These are phyloP conservation scores for Sycobia sp. DNA, from an alignment of 1,140 invertebrate species.

Conservation along the genomic window DNA sequence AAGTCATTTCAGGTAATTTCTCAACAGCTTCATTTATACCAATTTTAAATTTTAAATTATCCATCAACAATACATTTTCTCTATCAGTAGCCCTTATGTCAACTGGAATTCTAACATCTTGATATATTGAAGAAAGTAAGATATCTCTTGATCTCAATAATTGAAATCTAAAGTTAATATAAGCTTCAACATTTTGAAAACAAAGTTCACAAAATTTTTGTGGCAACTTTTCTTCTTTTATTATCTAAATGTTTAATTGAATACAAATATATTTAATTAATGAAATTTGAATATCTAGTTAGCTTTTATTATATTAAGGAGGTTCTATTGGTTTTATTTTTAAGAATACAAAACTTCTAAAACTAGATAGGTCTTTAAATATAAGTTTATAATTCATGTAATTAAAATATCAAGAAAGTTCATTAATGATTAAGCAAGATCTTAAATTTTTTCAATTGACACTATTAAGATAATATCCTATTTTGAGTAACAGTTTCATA, in stretches of 20 bases:
- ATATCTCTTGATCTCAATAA: constrained; percentile 33
- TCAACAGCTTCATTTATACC: not conserved
- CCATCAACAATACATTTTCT: not conserved
- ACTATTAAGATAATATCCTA: too few relatives aligned
- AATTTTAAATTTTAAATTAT: not conserved
- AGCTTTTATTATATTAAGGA: too few relatives aligned
- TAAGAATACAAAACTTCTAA: not conserved
- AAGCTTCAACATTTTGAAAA: constrained; percentile 36
- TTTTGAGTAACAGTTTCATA: not conserved
- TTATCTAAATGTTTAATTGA: constrained; percentile 32
- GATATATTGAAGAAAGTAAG: constrained; percentile 9
- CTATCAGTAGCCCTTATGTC: not conserved
- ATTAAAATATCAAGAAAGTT: too few relatives aligned
- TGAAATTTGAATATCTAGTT: too few relatives aligned
- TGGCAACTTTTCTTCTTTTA: constrained; percentile 28
- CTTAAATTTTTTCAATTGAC: too few relatives aligned
- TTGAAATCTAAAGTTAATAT: constrained; percentile 35
- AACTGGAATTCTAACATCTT: not conserved
- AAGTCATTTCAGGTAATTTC: not conserved
- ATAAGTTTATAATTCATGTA: not conserved
- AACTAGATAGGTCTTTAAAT: not conserved
- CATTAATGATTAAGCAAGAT: too few relatives aligned
- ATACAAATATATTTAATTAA: too few relatives aligned
- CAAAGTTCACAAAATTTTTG: constrained; percentile 36
- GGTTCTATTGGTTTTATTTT: too few relatives aligned